phyloP scores from a whole-genome alignment of 1,140 invertebrate species.

The Lutraria rhynchaena region DNA sequence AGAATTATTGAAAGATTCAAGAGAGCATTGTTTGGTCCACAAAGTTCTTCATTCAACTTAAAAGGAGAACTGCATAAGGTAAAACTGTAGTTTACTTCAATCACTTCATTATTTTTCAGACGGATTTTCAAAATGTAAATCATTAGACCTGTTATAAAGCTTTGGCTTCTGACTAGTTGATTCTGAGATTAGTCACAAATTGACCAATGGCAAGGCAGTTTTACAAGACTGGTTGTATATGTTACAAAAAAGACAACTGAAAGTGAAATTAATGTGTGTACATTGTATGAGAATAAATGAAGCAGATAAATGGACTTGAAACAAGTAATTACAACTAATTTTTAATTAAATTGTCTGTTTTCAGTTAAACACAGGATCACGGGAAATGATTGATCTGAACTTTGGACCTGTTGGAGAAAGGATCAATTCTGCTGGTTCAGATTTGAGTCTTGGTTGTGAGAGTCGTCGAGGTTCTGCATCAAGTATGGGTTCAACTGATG shows the following conservation, averaged over 20 bases:
- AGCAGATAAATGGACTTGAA: too few relatives aligned
- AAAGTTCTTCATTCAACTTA: slow-evolving; percentile 76
- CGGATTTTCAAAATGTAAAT: too few relatives aligned
- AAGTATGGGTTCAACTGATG: slow-evolving; percentile 34
- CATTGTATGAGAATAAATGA: too few relatives aligned
- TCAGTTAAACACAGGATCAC: slow-evolving; percentile 78
- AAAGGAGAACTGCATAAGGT: slow-evolving; percentile 81
- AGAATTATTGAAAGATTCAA: slow-evolving; percentile 80
- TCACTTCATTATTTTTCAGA: neutral
- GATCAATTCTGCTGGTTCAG: slow-evolving; percentile 61
- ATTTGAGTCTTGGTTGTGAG: slow-evolving; percentile 40
- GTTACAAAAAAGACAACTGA: too few relatives aligned
- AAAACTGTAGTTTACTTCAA: neutral
- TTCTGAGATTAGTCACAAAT: too few relatives aligned
- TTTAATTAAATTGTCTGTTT: too few relatives aligned
- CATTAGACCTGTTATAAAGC: too few relatives aligned
- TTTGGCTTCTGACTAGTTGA: too few relatives aligned
- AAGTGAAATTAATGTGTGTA: too few relatives aligned
- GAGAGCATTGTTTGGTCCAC: slow-evolving; percentile 77
- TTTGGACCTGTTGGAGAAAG: slow-evolving; percentile 70
- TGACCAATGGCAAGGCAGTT: too few relatives aligned
- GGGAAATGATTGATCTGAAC: slow-evolving; percentile 78
- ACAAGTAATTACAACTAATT: too few relatives aligned
- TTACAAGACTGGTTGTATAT: too few relatives aligned
- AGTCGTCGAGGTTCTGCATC: slow-evolving; percentile 40